These are phyloP conservation scores for Chrysocyon brachyurus DNA, from an alignment of 2,797 vertebrate genomes.

Conservation along the genomic window DNA sequence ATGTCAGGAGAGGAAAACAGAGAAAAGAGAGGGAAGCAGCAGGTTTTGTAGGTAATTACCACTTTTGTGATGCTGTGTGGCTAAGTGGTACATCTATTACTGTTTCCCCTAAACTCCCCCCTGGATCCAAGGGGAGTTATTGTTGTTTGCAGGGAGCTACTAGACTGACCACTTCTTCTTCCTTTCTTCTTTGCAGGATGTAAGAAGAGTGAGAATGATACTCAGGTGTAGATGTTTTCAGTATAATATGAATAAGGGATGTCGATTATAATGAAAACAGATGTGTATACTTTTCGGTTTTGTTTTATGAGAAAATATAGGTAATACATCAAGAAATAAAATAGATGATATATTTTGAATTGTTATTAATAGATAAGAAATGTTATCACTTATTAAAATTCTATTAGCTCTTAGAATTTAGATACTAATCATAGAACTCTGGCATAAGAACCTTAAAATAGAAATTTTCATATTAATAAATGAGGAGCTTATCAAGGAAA, in stretches of 20 bases:
- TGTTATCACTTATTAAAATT: background rate
- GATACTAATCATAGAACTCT: background rate
- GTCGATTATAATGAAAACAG: slow-evolving; percentile 25
- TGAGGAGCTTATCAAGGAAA: background rate
- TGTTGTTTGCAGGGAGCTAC: slow-evolving; percentile 59
- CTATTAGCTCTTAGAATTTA: slow-evolving; percentile 24
- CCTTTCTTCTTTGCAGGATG: slow-evolving; percentile 57
- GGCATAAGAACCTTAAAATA: slow-evolving; percentile 9
- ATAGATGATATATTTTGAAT: slow-evolving; percentile 20
- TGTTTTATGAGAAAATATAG: slow-evolving; percentile 40
- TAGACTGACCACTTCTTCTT: slow-evolving; percentile 37
- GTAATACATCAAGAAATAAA: background rate
- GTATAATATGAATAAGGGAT: background rate
- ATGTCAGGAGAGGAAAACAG: background rate
- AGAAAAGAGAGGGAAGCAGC: slow-evolving; percentile 41
- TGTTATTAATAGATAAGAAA: background rate
- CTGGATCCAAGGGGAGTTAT: background rate
- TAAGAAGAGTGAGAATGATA: background rate
- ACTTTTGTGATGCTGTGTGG: slow-evolving; percentile 57
- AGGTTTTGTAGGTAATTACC: slow-evolving; percentile 66
- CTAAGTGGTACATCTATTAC: slow-evolving; percentile 63
- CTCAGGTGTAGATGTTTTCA: slow-evolving; percentile 39
- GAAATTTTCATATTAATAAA: slow-evolving; percentile 17
- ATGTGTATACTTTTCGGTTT: slow-evolving; percentile 13
- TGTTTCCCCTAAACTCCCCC: background rate